Evolutionary conservation across 2,888 invertebrate genomes (phyloP).

Genomic region (Julus scanicus): DNA sequence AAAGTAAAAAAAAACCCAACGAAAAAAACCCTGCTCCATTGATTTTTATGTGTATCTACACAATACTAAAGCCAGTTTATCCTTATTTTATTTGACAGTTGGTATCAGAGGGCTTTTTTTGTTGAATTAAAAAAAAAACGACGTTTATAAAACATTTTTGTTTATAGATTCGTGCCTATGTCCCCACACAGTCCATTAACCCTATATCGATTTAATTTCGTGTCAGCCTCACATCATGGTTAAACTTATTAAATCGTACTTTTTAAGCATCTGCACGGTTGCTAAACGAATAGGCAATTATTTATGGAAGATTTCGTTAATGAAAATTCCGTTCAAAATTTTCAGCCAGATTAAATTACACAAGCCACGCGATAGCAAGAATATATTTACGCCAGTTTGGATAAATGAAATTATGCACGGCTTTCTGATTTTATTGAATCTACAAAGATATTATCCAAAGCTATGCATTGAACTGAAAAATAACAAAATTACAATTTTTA

Average conservation of each 20-base stretch:
- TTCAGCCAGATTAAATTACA: constrained; percentile 25
- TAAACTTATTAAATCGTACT: not conserved
- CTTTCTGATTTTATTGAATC: not conserved
- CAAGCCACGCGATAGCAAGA: not conserved
- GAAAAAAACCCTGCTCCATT: not conserved
- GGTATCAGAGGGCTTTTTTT: not conserved
- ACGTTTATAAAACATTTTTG: not conserved
- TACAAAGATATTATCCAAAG: not conserved
- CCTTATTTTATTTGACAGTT: constrained; percentile 2
- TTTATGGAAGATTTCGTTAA: constrained; percentile 19
- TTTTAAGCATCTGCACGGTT: not conserved
- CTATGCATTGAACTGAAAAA: not conserved
- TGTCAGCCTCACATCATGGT: not conserved
- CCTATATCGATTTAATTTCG: constrained; percentile 12
- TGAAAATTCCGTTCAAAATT: not conserved
- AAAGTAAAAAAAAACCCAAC: not conserved
- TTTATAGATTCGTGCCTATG: not conserved
- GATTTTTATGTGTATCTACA: constrained; percentile 32
- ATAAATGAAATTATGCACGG: constrained; percentile 9
- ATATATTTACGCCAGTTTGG: not conserved
- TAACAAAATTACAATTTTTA: not conserved
- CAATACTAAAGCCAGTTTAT: constrained; percentile 34
- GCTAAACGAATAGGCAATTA: constrained; percentile 31
- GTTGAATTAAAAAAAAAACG: not conserved
- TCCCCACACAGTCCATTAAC: constrained; percentile 19